These are phyloP conservation scores for Drepanosiphum platanoidis DNA, from an alignment of 2,888 invertebrate genomes.

Conservation along the genomic window DNA sequence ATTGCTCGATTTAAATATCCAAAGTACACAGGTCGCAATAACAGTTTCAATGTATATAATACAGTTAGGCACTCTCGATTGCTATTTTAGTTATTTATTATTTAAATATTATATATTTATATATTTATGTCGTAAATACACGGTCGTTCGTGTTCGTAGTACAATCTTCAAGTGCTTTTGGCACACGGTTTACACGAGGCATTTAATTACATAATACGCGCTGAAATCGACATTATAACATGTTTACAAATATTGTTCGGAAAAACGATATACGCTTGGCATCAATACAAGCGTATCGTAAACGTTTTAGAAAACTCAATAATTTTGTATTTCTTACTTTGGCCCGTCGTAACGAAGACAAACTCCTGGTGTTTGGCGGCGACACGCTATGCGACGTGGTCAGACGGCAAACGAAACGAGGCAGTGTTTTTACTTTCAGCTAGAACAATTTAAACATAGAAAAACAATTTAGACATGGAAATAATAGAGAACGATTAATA, in stretches of 20 bases:
- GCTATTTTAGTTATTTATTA: too few relatives aligned
- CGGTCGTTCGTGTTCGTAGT: too few relatives aligned
- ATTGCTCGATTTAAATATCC: too few relatives aligned
- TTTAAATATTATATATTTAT: too few relatives aligned
- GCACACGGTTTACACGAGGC: too few relatives aligned
- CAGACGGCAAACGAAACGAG: conserved; percentile 9
- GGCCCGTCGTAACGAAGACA: conserved; percentile 22
- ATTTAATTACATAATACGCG: too few relatives aligned
- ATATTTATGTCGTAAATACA: too few relatives aligned
- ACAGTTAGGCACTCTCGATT: too few relatives aligned
- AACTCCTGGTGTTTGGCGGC: background rate
- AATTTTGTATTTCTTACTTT: conserved; percentile 17
- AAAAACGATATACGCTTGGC: too few relatives aligned
- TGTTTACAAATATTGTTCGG: background rate
- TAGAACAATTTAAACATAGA: conserved; percentile 33
- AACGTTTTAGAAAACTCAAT: background rate
- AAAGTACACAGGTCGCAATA: too few relatives aligned
- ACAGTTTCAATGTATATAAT: too few relatives aligned
- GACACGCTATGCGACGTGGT: background rate
- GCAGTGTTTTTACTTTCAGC: background rate
- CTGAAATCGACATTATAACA: background rate
- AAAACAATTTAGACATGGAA: background rate
- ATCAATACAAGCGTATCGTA: background rate
- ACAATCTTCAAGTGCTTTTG: too few relatives aligned
- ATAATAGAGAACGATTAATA: background rate